Percentiles rank a stretch among this genome's conserved stretches.
Conservation (phyloP, 1,140 invertebrate species). For the Cardiocondyla obscurior region DNA sequence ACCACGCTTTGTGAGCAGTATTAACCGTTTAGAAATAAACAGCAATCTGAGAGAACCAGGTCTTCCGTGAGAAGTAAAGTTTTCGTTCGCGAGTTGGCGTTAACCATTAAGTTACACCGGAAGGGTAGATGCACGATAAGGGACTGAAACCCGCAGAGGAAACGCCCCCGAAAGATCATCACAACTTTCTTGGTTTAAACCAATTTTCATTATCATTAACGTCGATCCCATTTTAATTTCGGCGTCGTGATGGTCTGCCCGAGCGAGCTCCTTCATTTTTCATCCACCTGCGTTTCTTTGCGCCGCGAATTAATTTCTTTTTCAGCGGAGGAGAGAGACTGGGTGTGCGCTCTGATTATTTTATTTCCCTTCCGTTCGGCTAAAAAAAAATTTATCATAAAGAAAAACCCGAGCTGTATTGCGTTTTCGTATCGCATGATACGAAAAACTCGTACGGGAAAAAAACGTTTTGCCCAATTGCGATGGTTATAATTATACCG, state of each 20-base stretch:
- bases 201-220: constrained; percentile 77
- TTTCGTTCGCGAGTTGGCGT: constrained; percentile 73
- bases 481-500: constrained; percentile 18
- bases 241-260: constrained; percentile 62
- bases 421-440: neutral
- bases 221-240: constrained; percentile 77
- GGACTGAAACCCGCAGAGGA: constrained; percentile 67
- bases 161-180: constrained; percentile 70
- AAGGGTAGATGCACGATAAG: constrained; percentile 68
- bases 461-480: neutral
- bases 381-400: neutral
- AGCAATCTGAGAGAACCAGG: constrained; percentile 68
- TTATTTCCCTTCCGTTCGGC: constrained; percentile 25
- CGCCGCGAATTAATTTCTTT: constrained; percentile 67
- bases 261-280: constrained; percentile 59
- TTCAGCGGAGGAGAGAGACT: constrained; percentile 44
- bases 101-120: constrained; percentile 71
- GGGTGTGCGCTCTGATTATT: constrained; percentile 53
- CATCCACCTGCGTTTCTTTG: constrained; percentile 28
- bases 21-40: constrained; percentile 60
- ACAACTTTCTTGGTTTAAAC: constrained; percentile 72
- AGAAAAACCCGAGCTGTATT: neutral
- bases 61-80: constrained; percentile 74
- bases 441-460: neutral
- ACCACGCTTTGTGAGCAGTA: neutral